Conservation (phyloP, 2,113 vertebrate genomes). For the Grallaria varia region DNA sequence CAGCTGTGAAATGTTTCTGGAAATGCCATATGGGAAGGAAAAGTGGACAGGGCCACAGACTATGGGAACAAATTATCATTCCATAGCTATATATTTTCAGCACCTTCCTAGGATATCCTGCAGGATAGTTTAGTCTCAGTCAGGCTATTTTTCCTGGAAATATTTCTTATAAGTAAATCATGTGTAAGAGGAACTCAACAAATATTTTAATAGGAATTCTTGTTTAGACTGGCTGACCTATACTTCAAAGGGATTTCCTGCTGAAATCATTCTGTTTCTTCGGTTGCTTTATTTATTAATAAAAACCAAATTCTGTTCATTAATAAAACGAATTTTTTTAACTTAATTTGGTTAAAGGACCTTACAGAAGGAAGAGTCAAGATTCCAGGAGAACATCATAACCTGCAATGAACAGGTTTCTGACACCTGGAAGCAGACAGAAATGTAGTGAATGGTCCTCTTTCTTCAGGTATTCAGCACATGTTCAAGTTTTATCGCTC, state of each 20-base stretch:
- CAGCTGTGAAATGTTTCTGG: neutral
- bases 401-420: neutral
- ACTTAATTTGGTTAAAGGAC: neutral
- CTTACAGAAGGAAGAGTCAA: neutral
- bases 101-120: slow-evolving; percentile 60
- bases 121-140: slow-evolving; percentile 59
- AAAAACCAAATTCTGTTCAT: neutral
- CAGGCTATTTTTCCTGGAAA: slow-evolving; percentile 64
- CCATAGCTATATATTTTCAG: slow-evolving; percentile 17
- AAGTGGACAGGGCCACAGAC: neutral
- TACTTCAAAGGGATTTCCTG: slow-evolving; percentile 51
- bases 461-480: neutral
- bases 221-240: slow-evolving; percentile 67
- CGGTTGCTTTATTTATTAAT: neutral
- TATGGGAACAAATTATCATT: slow-evolving; percentile 27
- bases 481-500: neutral
- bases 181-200: slow-evolving; percentile 55
- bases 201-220: slow-evolving; percentile 59
- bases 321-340: neutral
- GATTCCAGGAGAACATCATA: neutral
- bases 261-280: slow-evolving; percentile 57
- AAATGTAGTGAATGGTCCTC: neutral
- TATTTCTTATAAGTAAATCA: slow-evolving; percentile 60
- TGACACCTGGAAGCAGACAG: neutral
- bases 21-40: neutral